Conservation (phyloP, 2,113 vertebrate genomes). For the Larimichthys polyactis region DNA sequence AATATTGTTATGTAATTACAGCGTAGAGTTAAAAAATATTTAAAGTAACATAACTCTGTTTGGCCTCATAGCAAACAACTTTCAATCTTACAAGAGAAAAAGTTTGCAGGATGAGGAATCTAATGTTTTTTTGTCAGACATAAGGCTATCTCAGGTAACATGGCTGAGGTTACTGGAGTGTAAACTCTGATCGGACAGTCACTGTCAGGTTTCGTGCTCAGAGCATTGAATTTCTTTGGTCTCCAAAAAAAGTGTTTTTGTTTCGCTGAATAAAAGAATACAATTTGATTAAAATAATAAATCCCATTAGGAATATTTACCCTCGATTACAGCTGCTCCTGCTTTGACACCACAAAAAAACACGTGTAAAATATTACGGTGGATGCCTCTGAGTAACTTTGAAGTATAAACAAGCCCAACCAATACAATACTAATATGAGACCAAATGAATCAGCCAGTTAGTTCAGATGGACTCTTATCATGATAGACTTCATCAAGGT, state of each 20-base stretch:
- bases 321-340: background rate
- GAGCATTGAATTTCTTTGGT: background rate
- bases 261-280: background rate
- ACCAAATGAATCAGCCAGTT: slow-evolving; percentile 8
- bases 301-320: background rate
- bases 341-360: background rate
- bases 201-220: background rate
- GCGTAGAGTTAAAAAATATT: background rate
- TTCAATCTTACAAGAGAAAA: background rate
- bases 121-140: background rate
- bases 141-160: background rate
- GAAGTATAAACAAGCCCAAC: background rate
- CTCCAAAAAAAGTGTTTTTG: background rate
- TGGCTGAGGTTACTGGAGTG: background rate
- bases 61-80: background rate
- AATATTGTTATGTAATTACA: background rate
- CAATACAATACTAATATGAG: background rate
- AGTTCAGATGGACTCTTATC: background rate
- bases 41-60: background rate
- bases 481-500: slow-evolving; percentile 6
- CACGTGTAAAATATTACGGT: background rate
- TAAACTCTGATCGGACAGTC: background rate
- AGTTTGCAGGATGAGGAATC: background rate
- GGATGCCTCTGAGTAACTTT: background rate
- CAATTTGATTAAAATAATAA: background rate